Evolutionary conservation across 2,113 vertebrate genomes (phyloP).

Genomic region (Hippolais icterina): DNA sequence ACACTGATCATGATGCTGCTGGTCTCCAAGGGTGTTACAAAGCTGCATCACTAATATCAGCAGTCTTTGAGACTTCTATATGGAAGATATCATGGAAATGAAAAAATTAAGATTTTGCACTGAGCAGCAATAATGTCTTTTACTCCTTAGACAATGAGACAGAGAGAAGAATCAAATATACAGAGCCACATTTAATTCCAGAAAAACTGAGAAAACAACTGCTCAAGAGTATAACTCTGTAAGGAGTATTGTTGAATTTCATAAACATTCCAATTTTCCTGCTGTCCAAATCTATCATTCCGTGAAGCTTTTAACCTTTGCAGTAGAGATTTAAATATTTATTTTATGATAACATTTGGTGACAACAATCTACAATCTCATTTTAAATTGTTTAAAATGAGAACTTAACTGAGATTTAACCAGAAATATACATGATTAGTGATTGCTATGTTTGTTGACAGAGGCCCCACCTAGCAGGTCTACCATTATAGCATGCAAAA

Average conservation of each 20-base stretch:
- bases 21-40: background rate
- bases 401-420: slow-evolving; percentile 18
- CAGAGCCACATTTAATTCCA: background rate
- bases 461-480: background rate
- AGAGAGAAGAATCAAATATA: background rate
- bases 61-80: background rate
- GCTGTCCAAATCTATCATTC: background rate
- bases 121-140: background rate
- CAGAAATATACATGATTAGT: background rate
- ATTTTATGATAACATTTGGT: slow-evolving; percentile 12
- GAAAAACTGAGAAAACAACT: background rate
- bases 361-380: background rate
- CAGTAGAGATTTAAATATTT: background rate
- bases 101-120: background rate
- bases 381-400: background rate
- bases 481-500: background rate
- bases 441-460: background rate
- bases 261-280: background rate
- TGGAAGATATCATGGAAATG: background rate
- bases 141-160: background rate
- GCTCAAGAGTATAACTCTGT: background rate
- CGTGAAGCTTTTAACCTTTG: background rate
- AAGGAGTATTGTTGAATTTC: background rate
- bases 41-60: background rate
- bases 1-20: background rate